Percentiles rank a stretch among this genome's conserved stretches.
Evolutionary conservation across 2,113 vertebrate species (phyloP).

Genomic region (Mugil cephalus): DNA sequence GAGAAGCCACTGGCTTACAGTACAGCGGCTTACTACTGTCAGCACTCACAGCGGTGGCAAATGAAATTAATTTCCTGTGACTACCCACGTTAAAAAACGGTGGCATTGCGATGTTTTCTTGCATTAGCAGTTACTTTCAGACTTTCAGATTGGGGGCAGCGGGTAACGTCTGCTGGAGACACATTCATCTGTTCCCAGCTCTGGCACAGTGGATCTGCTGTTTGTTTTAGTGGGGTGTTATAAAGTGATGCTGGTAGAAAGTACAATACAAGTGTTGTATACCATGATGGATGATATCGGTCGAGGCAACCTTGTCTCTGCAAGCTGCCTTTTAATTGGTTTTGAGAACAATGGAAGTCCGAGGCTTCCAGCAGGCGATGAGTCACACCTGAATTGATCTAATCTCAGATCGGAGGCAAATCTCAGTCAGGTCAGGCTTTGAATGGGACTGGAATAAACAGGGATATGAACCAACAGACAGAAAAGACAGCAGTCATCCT

Average conservation of each 20-base stretch:
- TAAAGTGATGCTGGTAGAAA: slow-evolving; percentile 24
- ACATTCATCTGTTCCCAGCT: slow-evolving; percentile 22
- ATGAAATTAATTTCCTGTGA: too few relatives aligned
- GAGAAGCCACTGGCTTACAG: not conserved
- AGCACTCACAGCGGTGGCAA: too few relatives aligned
- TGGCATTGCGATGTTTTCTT: not conserved
- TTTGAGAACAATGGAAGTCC: slow-evolving; percentile 47
- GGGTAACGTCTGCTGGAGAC: slow-evolving; percentile 7
- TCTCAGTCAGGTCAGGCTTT: slow-evolving; percentile 10
- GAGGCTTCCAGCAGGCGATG: slow-evolving; percentile 4
- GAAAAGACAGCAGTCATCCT: not conserved
- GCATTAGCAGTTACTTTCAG: not conserved
- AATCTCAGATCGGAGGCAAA: slow-evolving; percentile 8
- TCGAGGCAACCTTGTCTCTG: slow-evolving; percentile 26
- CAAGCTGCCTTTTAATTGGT: slow-evolving; percentile 56
- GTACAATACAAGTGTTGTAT: slow-evolving; percentile 20
- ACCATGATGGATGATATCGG: slow-evolving; percentile 47
- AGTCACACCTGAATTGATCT: slow-evolving; percentile 18
- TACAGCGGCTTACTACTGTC: too few relatives aligned
- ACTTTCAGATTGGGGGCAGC: too few relatives aligned
- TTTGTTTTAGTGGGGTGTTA: slow-evolving; percentile 17
- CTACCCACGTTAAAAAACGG: too few relatives aligned
- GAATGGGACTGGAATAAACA: slow-evolving; percentile 1
- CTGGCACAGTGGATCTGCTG: not conserved
- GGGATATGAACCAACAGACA: not conserved